Conservation (phyloP, 2,888 invertebrate species). For the Serrognathus titanus region DNA sequence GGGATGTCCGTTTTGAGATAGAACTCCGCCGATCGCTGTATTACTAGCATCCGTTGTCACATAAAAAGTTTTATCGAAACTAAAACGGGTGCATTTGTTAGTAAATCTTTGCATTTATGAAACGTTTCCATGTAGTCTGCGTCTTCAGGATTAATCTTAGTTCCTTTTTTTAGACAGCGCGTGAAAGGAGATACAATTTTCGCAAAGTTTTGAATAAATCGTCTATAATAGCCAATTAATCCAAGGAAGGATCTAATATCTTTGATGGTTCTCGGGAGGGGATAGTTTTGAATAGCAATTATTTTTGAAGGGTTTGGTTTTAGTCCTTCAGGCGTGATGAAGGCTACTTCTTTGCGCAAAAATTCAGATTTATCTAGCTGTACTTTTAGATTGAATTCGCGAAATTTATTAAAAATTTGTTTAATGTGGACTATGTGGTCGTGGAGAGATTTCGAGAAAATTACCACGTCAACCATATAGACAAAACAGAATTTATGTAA, state of each 20-base stretch:
- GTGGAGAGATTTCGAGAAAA: conserved; percentile 10
- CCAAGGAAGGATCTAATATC: too few relatives aligned
- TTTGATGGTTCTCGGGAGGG: conserved; percentile 9
- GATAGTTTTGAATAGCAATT: conserved; percentile 8
- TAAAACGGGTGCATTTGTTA: conserved; percentile 15
- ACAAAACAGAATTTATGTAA: conserved; percentile 16
- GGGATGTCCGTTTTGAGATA: conserved; percentile 26
- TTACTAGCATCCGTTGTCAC: conserved; percentile 19
- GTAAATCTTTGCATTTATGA: conserved; percentile 15
- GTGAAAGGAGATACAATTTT: conserved; percentile 11
- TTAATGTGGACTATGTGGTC: conserved; percentile 13
- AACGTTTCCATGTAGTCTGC: conserved; percentile 8
- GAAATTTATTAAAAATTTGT: conserved; percentile 12
- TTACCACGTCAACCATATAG: conserved; percentile 16
- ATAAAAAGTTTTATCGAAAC: conserved; percentile 18
- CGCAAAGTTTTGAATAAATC: background rate
- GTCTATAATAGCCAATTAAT: too few relatives aligned
- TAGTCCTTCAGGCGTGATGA: conserved; percentile 10
- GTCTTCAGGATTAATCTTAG: background rate
- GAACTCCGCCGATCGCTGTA: conserved; percentile 19
- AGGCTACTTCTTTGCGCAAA: conserved; percentile 14
- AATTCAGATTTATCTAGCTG: conserved; percentile 5
- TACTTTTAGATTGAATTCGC: conserved; percentile 11
- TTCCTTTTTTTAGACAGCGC: background rate
- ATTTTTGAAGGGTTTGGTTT: conserved; percentile 16